Conservation (phyloP, 2,888 invertebrate genomes). For the Molorchus minor region DNA sequence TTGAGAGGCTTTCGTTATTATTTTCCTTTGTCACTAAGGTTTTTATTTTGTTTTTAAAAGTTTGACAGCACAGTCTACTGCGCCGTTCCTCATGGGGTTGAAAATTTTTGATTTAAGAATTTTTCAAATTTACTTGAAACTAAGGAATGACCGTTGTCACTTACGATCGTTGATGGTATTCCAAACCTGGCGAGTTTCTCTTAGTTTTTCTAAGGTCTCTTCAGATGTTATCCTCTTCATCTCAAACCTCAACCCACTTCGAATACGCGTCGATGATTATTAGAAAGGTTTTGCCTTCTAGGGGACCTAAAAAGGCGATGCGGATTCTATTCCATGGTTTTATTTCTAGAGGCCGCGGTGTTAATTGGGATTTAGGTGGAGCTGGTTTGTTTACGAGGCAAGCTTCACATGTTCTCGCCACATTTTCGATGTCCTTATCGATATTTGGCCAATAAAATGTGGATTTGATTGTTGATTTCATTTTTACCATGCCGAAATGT, state of each 20-base stretch:
- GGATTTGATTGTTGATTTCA: too few relatives aligned
- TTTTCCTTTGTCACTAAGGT: neutral
- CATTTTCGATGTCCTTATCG: neutral
- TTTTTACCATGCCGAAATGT: too few relatives aligned
- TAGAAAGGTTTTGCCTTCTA: neutral
- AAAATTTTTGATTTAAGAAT: too few relatives aligned
- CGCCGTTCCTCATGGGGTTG: too few relatives aligned
- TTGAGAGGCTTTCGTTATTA: neutral
- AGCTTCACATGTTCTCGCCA: neutral
- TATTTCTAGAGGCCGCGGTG: conserved; percentile 1
- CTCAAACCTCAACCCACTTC: too few relatives aligned
- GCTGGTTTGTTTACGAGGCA: conserved; percentile 3
- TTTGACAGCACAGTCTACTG: neutral
- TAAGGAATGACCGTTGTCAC: too few relatives aligned
- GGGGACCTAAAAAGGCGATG: neutral
- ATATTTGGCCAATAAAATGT: neutral
- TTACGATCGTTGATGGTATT: too few relatives aligned
- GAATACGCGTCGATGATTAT: neutral
- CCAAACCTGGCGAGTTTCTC: neutral
- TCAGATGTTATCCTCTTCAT: neutral
- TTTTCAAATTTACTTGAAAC: too few relatives aligned
- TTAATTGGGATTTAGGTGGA: neutral
- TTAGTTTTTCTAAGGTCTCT: neutral
- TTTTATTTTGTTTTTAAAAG: conserved; percentile 1
- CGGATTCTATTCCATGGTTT: conserved; percentile 2